Evolutionary conservation across 2,888 invertebrate species (phyloP).

Genomic region (Myopa tessellatipennis): DNA sequence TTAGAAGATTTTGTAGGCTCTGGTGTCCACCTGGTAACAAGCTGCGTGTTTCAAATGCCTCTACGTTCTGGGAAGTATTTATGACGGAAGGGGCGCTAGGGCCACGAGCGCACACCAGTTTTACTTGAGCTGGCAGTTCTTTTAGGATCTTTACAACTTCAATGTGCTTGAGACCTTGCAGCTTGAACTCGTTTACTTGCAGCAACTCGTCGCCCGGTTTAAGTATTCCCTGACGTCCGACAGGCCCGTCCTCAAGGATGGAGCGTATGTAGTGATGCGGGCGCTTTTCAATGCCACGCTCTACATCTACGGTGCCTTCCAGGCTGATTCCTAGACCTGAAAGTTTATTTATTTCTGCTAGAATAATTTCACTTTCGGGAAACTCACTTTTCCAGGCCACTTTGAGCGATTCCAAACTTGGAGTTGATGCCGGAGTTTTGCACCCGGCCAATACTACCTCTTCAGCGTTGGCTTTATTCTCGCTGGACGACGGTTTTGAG

Average conservation of each 20-base stretch:
- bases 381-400: slow-evolving; percentile 84
- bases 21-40: slow-evolving; percentile 88
- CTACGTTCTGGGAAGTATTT: slow-evolving; percentile 81
- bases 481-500: slow-evolving; percentile 50
- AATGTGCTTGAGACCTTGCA: slow-evolving; percentile 93
- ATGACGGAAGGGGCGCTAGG: slow-evolving; percentile 75
- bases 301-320: slow-evolving; percentile 98
- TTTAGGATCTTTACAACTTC: slow-evolving; percentile 96
- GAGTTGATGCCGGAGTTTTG: slow-evolving; percentile 68
- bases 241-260: slow-evolving; percentile 95
- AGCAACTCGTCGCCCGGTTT: slow-evolving; percentile 95
- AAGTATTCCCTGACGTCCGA: slow-evolving; percentile 90
- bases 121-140: slow-evolving; percentile 89
- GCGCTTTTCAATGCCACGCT: slow-evolving; percentile 93
- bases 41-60: slow-evolving; percentile 84
- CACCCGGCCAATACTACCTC: slow-evolving; percentile 27
- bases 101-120: slow-evolving; percentile 89
- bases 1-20: slow-evolving; percentile 82
- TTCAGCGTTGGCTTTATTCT: slow-evolving; percentile 38
- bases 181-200: slow-evolving; percentile 92
- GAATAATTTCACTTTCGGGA: slow-evolving; percentile 86
- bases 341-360: slow-evolving; percentile 92
- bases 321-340: slow-evolving; percentile 96
- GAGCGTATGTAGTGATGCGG: slow-evolving; percentile 99
- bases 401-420: slow-evolving; percentile 79